A percentile compares a stretch with the other conserved stretches of the same genome.
Evolutionary conservation across 2,888 invertebrate species (phyloP).

Genomic region (Suillia variegata): DNA sequence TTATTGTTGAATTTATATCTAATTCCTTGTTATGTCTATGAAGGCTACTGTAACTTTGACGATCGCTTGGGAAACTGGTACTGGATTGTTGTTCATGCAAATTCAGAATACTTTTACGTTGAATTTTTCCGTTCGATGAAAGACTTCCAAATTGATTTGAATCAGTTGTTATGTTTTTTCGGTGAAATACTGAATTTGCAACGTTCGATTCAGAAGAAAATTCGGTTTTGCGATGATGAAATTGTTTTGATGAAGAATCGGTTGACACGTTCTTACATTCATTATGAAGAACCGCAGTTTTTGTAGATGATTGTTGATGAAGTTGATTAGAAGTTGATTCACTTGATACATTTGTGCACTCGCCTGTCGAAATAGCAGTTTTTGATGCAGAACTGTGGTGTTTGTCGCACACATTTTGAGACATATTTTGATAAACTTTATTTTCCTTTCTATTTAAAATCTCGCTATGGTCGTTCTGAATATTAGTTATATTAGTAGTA

Average conservation of each 20-base stretch:
- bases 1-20: constrained; percentile 52
- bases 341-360: constrained; percentile 23
- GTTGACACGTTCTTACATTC: too few relatives aligned
- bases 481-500: constrained; percentile 52
- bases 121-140: constrained; percentile 69
- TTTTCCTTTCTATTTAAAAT: constrained; percentile 35
- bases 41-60: constrained; percentile 79
- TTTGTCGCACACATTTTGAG: constrained; percentile 1
- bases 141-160: constrained; percentile 47
- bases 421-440: constrained; percentile 5
- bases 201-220: constrained; percentile 77
- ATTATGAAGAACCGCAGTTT: too few relatives aligned
- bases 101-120: constrained; percentile 80
- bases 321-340: too few relatives aligned
- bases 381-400: neutral
- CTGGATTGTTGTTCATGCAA: constrained; percentile 75
- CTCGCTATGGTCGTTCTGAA: constrained; percentile 48
- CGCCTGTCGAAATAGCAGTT: constrained; percentile 3
- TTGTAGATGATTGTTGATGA: too few relatives aligned
- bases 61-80: constrained; percentile 71
- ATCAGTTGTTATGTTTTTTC: constrained; percentile 63
- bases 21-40: constrained; percentile 72
- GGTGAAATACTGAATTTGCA: constrained; percentile 77
- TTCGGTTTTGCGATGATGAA: constrained; percentile 76
- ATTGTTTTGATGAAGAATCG: constrained; percentile 53